A percentile compares a stretch with the other conserved stretches of the same genome.
Conservation (phyloP, 2,113 vertebrate genomes). For the Caranx ignobilis region DNA sequence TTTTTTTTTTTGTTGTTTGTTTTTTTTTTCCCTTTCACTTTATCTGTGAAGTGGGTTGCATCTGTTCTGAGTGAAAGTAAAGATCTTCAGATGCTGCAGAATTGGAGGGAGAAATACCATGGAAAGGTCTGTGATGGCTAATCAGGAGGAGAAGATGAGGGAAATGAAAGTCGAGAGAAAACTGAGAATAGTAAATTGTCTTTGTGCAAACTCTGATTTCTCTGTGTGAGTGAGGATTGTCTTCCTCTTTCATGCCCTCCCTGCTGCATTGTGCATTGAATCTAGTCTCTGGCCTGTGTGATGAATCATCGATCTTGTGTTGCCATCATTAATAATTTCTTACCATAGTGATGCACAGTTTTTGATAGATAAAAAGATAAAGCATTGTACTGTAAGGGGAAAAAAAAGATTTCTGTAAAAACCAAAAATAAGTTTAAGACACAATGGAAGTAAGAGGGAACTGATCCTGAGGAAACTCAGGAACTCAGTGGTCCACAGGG, state of each 20-base stretch:
- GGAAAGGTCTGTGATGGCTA: background rate
- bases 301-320: background rate
- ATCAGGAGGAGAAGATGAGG: background rate
- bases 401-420: background rate
- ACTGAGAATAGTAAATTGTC: constrained; percentile 19
- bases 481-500: too few relatives aligned
- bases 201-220: constrained; percentile 4
- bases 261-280: background rate
- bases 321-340: constrained; percentile 8
- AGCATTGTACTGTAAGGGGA: background rate
- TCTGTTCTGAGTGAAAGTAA: constrained; percentile 28
- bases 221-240: constrained; percentile 4
- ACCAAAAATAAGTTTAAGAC: background rate
- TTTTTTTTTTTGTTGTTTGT: background rate
- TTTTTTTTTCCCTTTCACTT: constrained; percentile 3
- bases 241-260: constrained; percentile 1
- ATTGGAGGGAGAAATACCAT: background rate
- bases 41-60: constrained; percentile 48
- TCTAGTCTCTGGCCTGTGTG: background rate
- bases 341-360: background rate
- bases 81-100: constrained; percentile 32
- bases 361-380: background rate
- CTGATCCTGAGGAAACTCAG: too few relatives aligned
- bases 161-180: constrained; percentile 1
- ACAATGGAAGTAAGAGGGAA: background rate